A percentile compares a stretch with the other conserved stretches of the same genome.
phyloP scores from a whole-genome alignment of 1,140 invertebrate species.

The Megalopta genalis region DNA sequence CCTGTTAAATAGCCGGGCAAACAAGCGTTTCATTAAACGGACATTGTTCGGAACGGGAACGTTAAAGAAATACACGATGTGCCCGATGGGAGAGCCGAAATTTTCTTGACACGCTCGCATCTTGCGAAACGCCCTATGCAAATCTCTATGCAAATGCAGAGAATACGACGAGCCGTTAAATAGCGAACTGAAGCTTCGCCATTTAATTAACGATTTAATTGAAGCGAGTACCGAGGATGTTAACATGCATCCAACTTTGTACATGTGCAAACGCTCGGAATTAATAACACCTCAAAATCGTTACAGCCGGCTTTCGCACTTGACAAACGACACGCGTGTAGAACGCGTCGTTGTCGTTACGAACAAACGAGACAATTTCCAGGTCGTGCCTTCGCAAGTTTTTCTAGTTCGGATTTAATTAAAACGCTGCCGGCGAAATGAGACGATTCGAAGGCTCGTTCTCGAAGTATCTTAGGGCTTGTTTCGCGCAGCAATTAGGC shows the following conservation, averaged over 20 bases:
- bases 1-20: background rate
- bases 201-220: slow-evolving; percentile 46
- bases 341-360: no score
- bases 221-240: slow-evolving; percentile 21
- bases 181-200: slow-evolving; percentile 18
- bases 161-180: slow-evolving; percentile 13
- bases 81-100: background rate
- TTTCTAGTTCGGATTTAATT: background rate
- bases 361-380: background rate
- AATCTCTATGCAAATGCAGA: slow-evolving; percentile 31
- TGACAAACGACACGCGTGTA: background rate
- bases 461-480: background rate
- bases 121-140: slow-evolving; percentile 11
- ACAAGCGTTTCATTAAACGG: background rate
- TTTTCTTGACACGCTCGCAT: slow-evolving; percentile 18
- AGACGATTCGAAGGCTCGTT: no score
- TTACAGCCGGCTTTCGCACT: background rate
- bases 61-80: background rate
- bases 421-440: background rate
- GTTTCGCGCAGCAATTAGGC: background rate
- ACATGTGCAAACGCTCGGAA: slow-evolving; percentile 14
- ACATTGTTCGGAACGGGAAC: background rate
- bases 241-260: slow-evolving; percentile 28
- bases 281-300: slow-evolving; percentile 32
- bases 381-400: background rate